Base-by-base conservation (phyloP, 2,797 vertebrate genomes). In the Phrynocephalus forsythii region DNA sequence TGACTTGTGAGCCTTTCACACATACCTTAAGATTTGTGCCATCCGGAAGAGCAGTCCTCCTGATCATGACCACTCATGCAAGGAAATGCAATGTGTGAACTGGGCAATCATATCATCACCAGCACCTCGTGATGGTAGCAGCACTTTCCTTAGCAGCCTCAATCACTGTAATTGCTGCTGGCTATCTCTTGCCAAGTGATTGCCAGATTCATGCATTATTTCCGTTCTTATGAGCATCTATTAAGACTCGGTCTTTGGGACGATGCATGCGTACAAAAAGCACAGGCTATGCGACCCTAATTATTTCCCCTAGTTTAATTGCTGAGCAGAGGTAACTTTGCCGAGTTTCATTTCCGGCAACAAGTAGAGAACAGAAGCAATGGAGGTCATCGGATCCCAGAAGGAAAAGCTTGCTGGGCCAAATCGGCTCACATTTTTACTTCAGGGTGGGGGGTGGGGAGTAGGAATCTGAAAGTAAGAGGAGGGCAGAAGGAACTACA, bases 291-390 rank as follows among this genome's bases (percentile, higher is more conserved):
- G 7, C 72, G 52, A 38, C 30, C 3, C 9, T 48, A 44, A 75
- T 33, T 15, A 56, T 88, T 73, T 66, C 68, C 63, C 18, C 28
- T 30, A 79, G 33, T 66, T 79, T 52, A 79, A 28, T 56, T 63
- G 15, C 76, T 72, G 76, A 44, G 33, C 48, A 63, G 69, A 78
- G 38, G 33, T 68, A 5, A 66, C 33, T 24, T 50, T 28, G 18
- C 11, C 79, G 87, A 71, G 28, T 20, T 79, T n/a, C 13, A 50
- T 84, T 73, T 88, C 22, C 18, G 60, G 11, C 76, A 75, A 84
- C 33, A 67, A 63, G 15, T 26, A 84, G 26, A 6, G 44, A 84
- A 75, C 7, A 73, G 38, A 44, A 88, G 48, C 68, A 44, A 38
- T 67, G 56, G 44, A 80, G 56, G 67, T 71, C 30, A 56, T 28